Percentiles rank a stretch among this genome's conserved stretches.
Conservation (phyloP, 2,888 invertebrate genomes). For the Dascillus cervinus region DNA sequence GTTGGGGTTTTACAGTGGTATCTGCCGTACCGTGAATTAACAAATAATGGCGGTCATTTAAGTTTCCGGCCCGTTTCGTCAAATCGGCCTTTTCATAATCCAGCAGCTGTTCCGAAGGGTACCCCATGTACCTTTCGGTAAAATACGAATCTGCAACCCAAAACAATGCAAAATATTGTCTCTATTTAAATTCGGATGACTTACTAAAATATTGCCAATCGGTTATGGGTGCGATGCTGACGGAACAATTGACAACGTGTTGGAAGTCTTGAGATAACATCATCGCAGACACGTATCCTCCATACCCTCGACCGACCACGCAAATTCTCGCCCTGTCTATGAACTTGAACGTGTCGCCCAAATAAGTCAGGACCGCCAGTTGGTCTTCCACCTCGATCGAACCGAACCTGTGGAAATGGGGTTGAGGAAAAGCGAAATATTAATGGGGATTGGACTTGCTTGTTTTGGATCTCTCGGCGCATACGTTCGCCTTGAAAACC, state of each 20-base stretch:
- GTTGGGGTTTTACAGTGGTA: slow-evolving; percentile 76
- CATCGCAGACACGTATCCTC: slow-evolving; percentile 77
- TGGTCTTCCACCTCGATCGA: slow-evolving; percentile 59
- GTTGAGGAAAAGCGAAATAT: background rate
- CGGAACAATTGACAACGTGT: slow-evolving; percentile 74
- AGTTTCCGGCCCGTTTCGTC: slow-evolving; percentile 69
- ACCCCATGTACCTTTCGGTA: slow-evolving; percentile 83
- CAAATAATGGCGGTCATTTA: slow-evolving; percentile 59
- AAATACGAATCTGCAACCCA: slow-evolving; percentile 69
- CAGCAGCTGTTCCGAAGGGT: slow-evolving; percentile 56
- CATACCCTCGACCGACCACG: slow-evolving; percentile 84
- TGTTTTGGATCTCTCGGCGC: slow-evolving; percentile 64
- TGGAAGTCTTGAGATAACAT: slow-evolving; percentile 69
- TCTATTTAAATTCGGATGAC: no score
- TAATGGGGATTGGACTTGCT: slow-evolving; percentile 22
- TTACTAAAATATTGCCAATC: slow-evolving; percentile 74
- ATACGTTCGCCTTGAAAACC: slow-evolving; percentile 74
- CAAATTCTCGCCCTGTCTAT: slow-evolving; percentile 75
- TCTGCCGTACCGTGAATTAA: slow-evolving; percentile 81
- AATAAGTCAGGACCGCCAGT: slow-evolving; percentile 54
- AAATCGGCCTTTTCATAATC: slow-evolving; percentile 73
- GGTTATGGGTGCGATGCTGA: slow-evolving; percentile 80
- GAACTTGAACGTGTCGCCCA: slow-evolving; percentile 71
- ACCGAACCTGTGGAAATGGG: slow-evolving; percentile 44
- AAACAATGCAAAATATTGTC: no score